phyloP scores from a whole-genome alignment of 2,113 vertebrate genomes.

The Chaetodon trifascialis region DNA sequence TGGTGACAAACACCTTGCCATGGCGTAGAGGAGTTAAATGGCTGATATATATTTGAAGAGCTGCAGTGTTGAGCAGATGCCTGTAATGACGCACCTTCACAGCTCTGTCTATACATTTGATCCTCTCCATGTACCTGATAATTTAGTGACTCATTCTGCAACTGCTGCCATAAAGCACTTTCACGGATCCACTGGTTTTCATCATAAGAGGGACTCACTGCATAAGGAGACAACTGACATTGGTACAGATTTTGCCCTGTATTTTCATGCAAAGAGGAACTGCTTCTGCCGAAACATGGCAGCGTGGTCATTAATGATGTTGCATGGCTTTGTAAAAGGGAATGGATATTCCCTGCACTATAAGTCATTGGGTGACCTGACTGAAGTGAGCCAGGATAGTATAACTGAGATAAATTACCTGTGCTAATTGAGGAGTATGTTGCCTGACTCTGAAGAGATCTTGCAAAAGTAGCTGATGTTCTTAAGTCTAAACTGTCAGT shows the following conservation, averaged over 20 bases:
- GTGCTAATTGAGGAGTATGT: conserved; percentile 72
- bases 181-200: conserved; percentile 82
- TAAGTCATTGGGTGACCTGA: conserved; percentile 57
- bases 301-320: conserved; percentile 42
- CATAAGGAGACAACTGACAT: conserved; percentile 62
- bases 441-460: conserved; percentile 72
- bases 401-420: conserved; percentile 73
- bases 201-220: conserved; percentile 70
- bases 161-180: conserved; percentile 81
- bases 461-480: conserved; percentile 78
- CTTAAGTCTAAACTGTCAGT: conserved; percentile 82
- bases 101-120: conserved; percentile 49
- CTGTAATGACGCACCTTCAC: conserved; percentile 45
- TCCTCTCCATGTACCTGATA: conserved; percentile 56
- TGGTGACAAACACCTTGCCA: conserved; percentile 60
- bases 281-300: conserved; percentile 59
- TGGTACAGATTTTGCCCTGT: conserved; percentile 52
- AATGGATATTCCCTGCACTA: conserved; percentile 75
- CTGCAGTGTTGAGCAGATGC: conserved; percentile 40
- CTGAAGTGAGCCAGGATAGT: conserved; percentile 55
- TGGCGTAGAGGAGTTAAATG: conserved; percentile 33
- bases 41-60: conserved; percentile 57
- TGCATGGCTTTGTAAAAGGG: conserved; percentile 43
- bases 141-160: conserved; percentile 76
- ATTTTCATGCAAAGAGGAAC: conserved; percentile 58